A percentile compares a stretch with the other conserved stretches of the same genome.
phyloP scores from a whole-genome alignment of 2,797 vertebrate genomes.

The Phoeniculus purpureus region DNA sequence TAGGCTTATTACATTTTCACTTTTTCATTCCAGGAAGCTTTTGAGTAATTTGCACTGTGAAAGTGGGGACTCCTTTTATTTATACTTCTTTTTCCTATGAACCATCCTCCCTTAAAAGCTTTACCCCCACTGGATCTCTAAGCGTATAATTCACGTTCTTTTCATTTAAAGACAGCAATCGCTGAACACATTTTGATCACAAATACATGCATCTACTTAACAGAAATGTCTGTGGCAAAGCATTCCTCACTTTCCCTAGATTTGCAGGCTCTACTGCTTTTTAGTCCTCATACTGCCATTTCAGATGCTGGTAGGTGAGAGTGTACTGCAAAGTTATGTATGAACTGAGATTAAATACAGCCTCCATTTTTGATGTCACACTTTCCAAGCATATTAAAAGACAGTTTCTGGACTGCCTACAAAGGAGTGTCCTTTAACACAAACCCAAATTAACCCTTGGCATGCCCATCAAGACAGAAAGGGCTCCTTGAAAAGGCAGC shows the following conservation, averaged over 20 bases:
- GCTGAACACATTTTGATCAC: not conserved
- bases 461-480: not conserved
- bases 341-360: not conserved
- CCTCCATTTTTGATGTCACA: not conserved
- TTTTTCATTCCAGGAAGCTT: slow-evolving; percentile 44
- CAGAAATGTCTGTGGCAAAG: not conserved
- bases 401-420: not conserved
- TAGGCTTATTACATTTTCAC: slow-evolving; percentile 29
- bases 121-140: not conserved
- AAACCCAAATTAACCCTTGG: not conserved
- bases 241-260: not conserved
- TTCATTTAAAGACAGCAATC: not conserved
- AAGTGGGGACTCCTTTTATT: not conserved
- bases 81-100: not conserved
- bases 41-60: not conserved
- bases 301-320: not conserved
- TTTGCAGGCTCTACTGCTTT: not conserved
- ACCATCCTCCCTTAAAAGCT: not conserved
- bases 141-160: not conserved
- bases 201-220: not conserved
- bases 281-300: not conserved
- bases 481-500: not conserved
- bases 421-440: not conserved
- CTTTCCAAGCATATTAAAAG: not conserved
- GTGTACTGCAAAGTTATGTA: not conserved